Evolutionary conservation across 2,888 invertebrate species (phyloP), one percentile per base, ranked within the genome.

Genomic region (Amphipoea oculea): DNA sequence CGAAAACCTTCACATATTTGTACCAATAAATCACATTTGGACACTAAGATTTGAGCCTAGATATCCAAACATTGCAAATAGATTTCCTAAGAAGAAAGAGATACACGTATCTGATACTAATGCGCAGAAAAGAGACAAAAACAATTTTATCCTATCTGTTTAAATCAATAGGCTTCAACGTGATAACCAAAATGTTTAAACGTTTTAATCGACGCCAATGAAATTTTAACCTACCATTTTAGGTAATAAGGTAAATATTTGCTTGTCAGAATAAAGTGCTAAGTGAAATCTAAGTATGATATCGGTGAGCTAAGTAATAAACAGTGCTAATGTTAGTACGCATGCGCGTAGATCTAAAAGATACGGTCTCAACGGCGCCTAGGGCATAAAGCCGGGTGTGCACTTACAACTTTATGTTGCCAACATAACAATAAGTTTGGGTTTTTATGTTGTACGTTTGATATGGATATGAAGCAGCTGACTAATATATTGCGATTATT

Each of bases 301-400:
- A 93, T 94, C 92, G 89, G 91, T 89, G 89, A 89, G 90, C 90
- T 92, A 90, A 92, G 93, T 92, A 93, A 94, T 94, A 94, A 94
- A 93, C 92, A 89, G 91, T 88, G 91, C 90, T 89, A 91, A 91
- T 90, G 91, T 90, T 88, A 85, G 89, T 92, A 92, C 93, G 93
- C 93, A 93, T 92, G 92, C 91, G 92, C 92, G 91, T 91, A 93
- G 94, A 95, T 95, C 89, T 89, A 89, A 88, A 81, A 92, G 93
- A 94, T 94, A 94, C 82, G 89, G 89, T 84, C 90, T 81, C 84
- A 86, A 85, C 89, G 92, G 92, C 91, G 92, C 92, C 92, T 88
- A 83, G 78, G 83, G 83, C 82, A 85, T 91, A 89, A 90, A 75
- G 90, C 86, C 84, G 71, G 86, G 86, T 86, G 85, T 84, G 84